Evolutionary conservation across 1,140 invertebrate genomes (phyloP).

Genomic region (Dinoponera quadriceps): DNA sequence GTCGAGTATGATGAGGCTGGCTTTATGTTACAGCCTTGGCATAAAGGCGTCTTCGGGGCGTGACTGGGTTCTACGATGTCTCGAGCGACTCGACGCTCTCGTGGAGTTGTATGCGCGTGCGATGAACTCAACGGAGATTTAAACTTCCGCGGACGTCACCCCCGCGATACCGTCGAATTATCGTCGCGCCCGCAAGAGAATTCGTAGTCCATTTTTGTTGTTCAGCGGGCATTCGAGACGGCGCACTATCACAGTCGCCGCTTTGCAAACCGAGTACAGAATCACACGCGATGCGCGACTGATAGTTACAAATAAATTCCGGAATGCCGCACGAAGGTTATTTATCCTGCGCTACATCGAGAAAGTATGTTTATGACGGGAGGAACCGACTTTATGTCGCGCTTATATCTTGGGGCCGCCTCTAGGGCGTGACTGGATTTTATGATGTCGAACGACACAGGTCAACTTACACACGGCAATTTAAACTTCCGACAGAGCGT

Average conservation of each 20-base stretch:
- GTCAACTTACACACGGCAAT: conserved; percentile 52
- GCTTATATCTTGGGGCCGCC: conserved; percentile 46
- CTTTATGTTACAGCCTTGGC: conserved; percentile 44
- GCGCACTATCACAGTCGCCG: neutral
- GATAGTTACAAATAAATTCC: too few species aligned
- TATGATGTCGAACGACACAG: conserved; percentile 26
- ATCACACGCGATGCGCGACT: neutral
- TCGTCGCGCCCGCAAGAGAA: neutral
- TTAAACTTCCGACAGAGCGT: conserved; percentile 47
- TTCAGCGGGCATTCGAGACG: neutral
- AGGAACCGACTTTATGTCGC: conserved; percentile 29
- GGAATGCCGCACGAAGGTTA: neutral
- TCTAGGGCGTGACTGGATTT: conserved; percentile 44
- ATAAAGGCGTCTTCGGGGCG: conserved; percentile 56
- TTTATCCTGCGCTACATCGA: neutral
- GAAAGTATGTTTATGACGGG: conserved; percentile 41
- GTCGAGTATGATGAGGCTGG: conserved; percentile 52
- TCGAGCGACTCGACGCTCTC: neutral
- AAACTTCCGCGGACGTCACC: conserved; percentile 20
- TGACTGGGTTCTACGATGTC: conserved; percentile 44
- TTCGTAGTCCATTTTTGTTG: neutral
- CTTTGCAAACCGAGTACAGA: neutral
- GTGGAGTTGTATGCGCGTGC: neutral
- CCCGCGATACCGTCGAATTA: conserved; percentile 3
- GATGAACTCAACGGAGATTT: conserved; percentile 50